Conservation (phyloP, 2,888 invertebrate genomes). For the Tipula confusa region DNA sequence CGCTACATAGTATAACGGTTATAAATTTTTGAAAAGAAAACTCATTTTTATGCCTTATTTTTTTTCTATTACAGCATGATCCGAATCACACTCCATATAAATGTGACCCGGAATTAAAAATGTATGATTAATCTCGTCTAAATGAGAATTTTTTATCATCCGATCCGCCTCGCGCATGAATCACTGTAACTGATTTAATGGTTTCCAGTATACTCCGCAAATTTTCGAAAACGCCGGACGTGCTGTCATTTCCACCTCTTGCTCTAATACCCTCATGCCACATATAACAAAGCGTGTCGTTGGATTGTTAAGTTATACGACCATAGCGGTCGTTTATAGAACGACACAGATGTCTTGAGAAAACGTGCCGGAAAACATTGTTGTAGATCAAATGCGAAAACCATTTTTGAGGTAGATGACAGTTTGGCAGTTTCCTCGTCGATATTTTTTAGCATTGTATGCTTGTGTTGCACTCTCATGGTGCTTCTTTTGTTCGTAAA, state of each 20-base stretch:
- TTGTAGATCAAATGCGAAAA: background rate
- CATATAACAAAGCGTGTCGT: background rate
- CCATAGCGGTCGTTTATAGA: too few species aligned
- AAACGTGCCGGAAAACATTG: background rate
- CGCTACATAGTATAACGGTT: too few species aligned
- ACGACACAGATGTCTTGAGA: background rate
- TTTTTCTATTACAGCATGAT: background rate
- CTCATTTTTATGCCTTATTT: too few species aligned
- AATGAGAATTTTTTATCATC: too few species aligned
- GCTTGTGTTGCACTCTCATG: background rate
- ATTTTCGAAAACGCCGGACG: too few species aligned
- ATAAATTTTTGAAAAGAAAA: too few species aligned
- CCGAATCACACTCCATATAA: background rate
- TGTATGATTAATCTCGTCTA: too few species aligned
- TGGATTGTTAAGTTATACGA: background rate
- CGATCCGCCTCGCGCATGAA: too few species aligned
- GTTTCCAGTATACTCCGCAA: too few species aligned
- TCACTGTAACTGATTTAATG: too few species aligned
- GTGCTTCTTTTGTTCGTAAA: background rate
- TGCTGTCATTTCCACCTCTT: background rate
- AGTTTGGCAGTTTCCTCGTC: background rate
- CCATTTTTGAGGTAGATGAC: background rate
- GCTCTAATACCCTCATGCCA: background rate
- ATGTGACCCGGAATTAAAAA: too few species aligned
- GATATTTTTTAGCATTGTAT: background rate